Conservation (phyloP, 2,113 vertebrate species). For the Spea bombifrons region DNA sequence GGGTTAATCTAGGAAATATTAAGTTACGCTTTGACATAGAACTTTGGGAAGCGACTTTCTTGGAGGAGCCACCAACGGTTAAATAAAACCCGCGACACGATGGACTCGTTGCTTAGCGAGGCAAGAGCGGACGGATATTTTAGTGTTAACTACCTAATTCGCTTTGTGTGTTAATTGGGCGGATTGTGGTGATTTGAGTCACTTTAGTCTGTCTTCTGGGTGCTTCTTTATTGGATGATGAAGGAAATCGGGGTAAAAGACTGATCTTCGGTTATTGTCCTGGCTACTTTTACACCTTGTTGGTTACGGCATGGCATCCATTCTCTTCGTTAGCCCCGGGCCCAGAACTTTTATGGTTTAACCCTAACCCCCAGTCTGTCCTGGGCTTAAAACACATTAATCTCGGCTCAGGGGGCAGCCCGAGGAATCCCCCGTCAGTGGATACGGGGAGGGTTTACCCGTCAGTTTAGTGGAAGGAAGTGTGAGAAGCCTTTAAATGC, state of each 20-base stretch:
- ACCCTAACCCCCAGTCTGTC: too few species aligned
- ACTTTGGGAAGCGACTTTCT: too few species aligned
- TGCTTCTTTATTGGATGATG: slow-evolving; percentile 13
- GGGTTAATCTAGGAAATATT: too few species aligned
- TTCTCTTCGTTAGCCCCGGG: not conserved
- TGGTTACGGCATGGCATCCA: not conserved
- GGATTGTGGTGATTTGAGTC: not conserved
- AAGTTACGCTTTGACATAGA: too few species aligned
- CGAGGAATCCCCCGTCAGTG: too few species aligned
- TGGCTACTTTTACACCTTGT: not conserved
- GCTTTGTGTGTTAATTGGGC: not conserved
- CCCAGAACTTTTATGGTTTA: not conserved
- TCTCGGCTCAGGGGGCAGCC: too few species aligned
- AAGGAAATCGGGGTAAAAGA: not conserved
- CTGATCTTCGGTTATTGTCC: slow-evolving; percentile 22
- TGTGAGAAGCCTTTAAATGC: not conserved
- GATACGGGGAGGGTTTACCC: too few species aligned
- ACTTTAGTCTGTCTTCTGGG: not conserved
- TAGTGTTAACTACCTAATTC: not conserved
- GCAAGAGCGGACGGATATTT: too few species aligned
- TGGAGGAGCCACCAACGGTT: too few species aligned
- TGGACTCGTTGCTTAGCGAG: not conserved
- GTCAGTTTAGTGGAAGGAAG: too few species aligned
- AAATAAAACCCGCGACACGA: not conserved
- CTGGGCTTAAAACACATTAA: too few species aligned